Base-by-base conservation (phyloP, 2,888 invertebrate species). In the Acrocera orbiculus region DNA sequence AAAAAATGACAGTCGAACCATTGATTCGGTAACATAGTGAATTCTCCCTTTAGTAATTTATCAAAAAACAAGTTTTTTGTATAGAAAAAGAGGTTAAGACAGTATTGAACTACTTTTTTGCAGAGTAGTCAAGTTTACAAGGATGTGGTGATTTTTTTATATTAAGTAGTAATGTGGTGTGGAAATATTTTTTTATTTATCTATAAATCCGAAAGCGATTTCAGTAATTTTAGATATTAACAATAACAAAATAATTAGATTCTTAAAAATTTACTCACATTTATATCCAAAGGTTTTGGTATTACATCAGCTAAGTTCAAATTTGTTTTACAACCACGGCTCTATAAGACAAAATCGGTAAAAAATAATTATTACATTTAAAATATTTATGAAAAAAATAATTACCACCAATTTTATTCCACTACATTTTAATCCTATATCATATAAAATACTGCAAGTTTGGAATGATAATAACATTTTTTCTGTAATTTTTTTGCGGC, bases 391-490 rank as follows among this genome's bases (percentile, higher is more conserved):
- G 23, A 25, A 27, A 2, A 8, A n/a, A 3, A 25, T 30, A 57
- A 66, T 64, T 53, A 82, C 83, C 64, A 83, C 58, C 46, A 85
- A 58, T 49, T 73, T 64, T 16, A 85, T 66, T 40, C 75, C 76
- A 17, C 71, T 67, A 44, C 70, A 71, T 34, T 73, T 73, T 27
- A 56, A 52, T 24, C 55, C 49, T 31, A 61, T 59, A 40, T 60
- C 61, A 35, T 54, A 54, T 26, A 61, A 46, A 45, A 70, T 64
- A 51, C 75, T 73, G 49, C 73, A 70, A 42, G 77, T 67, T 46
- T 78, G 67, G 58, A 85, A 83, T 42, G 86, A 80, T 42, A 73
- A 70, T 40, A 70, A 65, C 38, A 92, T 70, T 16, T 79, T 67
- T 23, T 67, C 62, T 30, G 76, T 66, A 10, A 90, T 72, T 1